A percentile compares a stretch with the other conserved stretches of the same genome.
Evolutionary conservation across 2,797 vertebrate genomes (phyloP).

Genomic region (Enteromius anoplus): DNA sequence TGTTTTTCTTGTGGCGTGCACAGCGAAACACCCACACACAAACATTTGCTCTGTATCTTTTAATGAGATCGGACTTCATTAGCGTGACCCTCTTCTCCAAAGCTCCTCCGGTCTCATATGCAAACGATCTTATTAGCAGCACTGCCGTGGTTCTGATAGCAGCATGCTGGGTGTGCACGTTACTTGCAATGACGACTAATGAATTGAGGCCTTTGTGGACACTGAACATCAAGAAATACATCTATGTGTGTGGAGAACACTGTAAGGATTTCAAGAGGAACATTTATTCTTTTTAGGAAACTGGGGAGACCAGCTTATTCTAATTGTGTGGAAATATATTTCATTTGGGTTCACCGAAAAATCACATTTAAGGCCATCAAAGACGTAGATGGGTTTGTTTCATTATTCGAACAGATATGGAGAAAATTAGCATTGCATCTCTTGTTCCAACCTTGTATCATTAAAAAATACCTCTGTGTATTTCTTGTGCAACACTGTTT

Average conservation of each 20-base stretch:
- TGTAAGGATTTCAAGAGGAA: slow-evolving; percentile 17
- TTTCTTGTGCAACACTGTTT: too few species aligned
- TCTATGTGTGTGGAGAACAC: slow-evolving; percentile 17
- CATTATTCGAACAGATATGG: neutral
- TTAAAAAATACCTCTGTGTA: too few species aligned
- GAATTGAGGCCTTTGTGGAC: slow-evolving; percentile 39
- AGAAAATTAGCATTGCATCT: neutral
- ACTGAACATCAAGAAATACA: slow-evolving; percentile 42
- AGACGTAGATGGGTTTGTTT: neutral
- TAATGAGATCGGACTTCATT: slow-evolving; percentile 88
- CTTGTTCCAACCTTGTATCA: neutral
- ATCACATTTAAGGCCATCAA: neutral
- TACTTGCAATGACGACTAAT: slow-evolving; percentile 34
- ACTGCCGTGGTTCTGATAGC: slow-evolving; percentile 54
- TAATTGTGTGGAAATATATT: neutral
- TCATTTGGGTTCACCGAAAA: neutral
- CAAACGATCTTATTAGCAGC: slow-evolving; percentile 72
- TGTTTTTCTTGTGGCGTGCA: slow-evolving; percentile 29
- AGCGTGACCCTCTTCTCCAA: slow-evolving; percentile 72
- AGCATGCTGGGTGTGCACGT: slow-evolving; percentile 46
- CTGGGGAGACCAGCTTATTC: neutral
- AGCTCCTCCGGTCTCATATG: slow-evolving; percentile 72
- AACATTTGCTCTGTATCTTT: slow-evolving; percentile 77
- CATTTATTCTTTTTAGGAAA: neutral
- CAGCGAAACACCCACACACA: slow-evolving; percentile 43